A percentile compares a stretch with the other conserved stretches of the same genome.
Conservation (phyloP, 2,888 invertebrate genomes). For the Neoitamus cyanurus region DNA sequence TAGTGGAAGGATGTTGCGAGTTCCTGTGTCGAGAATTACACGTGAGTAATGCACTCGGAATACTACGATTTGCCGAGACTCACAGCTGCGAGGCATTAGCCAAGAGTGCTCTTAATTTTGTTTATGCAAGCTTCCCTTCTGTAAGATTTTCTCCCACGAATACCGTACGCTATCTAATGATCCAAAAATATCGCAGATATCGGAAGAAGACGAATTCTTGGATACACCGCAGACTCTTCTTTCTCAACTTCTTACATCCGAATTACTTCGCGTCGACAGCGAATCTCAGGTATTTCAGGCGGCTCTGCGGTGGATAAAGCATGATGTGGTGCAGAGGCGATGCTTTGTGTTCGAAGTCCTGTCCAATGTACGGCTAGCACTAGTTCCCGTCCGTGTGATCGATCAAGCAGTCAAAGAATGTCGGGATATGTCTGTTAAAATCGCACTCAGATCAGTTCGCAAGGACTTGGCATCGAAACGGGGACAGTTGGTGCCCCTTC, state of each 20-base stretch:
- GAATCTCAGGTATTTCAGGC: constrained; percentile 91
- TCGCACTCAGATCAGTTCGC: constrained; percentile 82
- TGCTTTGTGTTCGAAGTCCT: constrained; percentile 88
- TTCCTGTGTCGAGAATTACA: constrained; percentile 87
- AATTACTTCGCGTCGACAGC: constrained; percentile 86
- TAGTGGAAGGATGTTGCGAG: constrained; percentile 84
- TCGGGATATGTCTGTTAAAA: constrained; percentile 82
- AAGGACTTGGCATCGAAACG: constrained; percentile 81
- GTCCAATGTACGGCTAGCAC: constrained; percentile 81
- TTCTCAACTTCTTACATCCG: constrained; percentile 82
- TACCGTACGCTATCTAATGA: too few species aligned
- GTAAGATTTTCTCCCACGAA: constrained; percentile 69
- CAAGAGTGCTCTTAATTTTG: constrained; percentile 81
- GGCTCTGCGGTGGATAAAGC: constrained; percentile 87
- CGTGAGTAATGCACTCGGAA: constrained; percentile 88
- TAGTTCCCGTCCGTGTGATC: constrained; percentile 83
- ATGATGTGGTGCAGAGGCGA: constrained; percentile 80
- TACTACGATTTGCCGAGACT: constrained; percentile 89
- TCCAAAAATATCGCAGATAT: constrained; percentile 61
- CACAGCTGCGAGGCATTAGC: constrained; percentile 85
- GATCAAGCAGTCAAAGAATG: constrained; percentile 82
- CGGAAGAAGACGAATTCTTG: constrained; percentile 84
- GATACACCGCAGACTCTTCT: constrained; percentile 84
- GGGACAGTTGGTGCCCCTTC: constrained; percentile 80
- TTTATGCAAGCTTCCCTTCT: constrained; percentile 84